phyloP scores from a whole-genome alignment of 2,888 invertebrate species.

The Plagodis pulveraria region DNA sequence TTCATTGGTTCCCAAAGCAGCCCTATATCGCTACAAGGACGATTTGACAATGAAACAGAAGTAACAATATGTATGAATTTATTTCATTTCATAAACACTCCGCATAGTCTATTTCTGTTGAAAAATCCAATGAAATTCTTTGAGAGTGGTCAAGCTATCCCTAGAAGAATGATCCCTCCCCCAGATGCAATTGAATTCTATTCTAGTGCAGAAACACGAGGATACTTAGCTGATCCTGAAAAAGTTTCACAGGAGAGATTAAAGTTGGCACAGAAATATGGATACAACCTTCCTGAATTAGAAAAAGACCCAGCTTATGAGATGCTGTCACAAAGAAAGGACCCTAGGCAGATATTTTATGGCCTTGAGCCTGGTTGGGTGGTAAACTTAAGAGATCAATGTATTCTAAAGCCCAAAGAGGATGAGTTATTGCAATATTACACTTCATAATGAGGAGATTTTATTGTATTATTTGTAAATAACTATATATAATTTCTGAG shows the following conservation, averaged over 20 bases:
- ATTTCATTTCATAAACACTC: conserved; percentile 41
- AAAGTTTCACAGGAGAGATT: conserved; percentile 91
- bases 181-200: conserved; percentile 96
- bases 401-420: conserved; percentile 94
- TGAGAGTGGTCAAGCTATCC: conserved; percentile 93
- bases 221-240: conserved; percentile 97
- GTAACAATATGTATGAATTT: neutral
- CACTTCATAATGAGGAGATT: conserved; percentile 54
- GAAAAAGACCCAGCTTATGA: conserved; percentile 90
- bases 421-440: conserved; percentile 88
- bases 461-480: too few relatives aligned
- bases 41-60: conserved; percentile 7
- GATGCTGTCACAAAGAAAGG: conserved; percentile 92
- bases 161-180: conserved; percentile 95
- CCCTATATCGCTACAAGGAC: neutral
- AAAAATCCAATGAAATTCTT: conserved; percentile 93
- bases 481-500: too few relatives aligned
- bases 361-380: conserved; percentile 98
- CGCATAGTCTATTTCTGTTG: conserved; percentile 90
- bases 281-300: conserved; percentile 92
- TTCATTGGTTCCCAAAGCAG: too few relatives aligned
- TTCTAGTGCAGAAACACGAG: conserved; percentile 92
- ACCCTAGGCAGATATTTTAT: conserved; percentile 96
- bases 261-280: conserved; percentile 96
- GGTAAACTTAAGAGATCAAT: conserved; percentile 93